Evolutionary conservation across 1,140 invertebrate species (phyloP).

Genomic region (Panulirus ornatus): DNA sequence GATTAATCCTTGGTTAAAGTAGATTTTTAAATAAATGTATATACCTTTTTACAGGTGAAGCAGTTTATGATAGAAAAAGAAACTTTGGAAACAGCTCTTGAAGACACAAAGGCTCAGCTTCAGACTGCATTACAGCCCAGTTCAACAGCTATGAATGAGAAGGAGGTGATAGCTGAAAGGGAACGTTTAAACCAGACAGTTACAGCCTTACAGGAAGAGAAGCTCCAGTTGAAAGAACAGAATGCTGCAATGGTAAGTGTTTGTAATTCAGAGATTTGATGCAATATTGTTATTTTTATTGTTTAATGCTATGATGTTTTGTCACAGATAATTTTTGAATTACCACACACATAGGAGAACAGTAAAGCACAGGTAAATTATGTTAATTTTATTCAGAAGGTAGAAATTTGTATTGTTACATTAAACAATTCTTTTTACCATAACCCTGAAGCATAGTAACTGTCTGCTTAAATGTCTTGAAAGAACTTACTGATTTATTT

Average conservation of each 20-base stretch:
- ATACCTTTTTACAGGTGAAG: constrained; percentile 4
- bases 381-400: no score
- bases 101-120: constrained; percentile 26
- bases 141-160: not conserved
- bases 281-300: no score
- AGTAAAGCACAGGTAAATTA: no score
- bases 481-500: no score
- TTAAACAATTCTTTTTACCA: no score
- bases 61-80: constrained; percentile 33
- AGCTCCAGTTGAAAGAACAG: constrained; percentile 48
- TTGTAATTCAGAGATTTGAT: not conserved
- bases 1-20: no score
- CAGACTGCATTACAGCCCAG: not conserved
- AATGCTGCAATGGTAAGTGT: constrained; percentile 47
- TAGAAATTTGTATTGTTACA: no score
- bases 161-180: constrained; percentile 33
- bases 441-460: no score
- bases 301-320: no score
- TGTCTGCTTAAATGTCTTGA: no score
- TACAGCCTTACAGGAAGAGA: constrained; percentile 42
- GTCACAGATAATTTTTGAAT: no score
- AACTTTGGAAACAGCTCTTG: constrained; percentile 15
- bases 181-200: not conserved
- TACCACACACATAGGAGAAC: no score
- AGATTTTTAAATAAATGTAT: not conserved